phyloP scores from a whole-genome alignment of 2,797 vertebrate species.

The Siniperca scherzeri region DNA sequence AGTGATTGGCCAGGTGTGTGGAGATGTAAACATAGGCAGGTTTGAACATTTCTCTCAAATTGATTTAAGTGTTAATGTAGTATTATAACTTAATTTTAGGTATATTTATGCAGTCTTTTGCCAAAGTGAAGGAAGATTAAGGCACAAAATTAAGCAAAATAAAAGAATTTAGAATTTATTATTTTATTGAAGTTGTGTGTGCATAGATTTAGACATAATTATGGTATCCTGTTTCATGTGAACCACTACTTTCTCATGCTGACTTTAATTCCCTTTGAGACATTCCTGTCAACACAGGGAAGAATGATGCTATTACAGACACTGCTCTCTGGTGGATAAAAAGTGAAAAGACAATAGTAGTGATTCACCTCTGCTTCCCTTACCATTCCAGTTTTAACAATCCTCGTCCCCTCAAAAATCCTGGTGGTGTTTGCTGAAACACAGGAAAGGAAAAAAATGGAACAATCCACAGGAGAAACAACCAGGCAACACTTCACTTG shows the following conservation, averaged over 20 bases:
- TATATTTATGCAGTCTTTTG: background rate
- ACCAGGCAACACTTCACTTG: background rate
- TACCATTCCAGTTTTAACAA: conserved; percentile 99
- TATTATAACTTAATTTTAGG: background rate
- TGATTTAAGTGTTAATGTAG: background rate
- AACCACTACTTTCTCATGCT: background rate
- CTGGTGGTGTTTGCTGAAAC: conserved; percentile 94
- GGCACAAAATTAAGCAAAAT: no score
- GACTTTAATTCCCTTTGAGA: background rate
- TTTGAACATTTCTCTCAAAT: background rate
- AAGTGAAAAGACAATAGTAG: conserved; percentile 11
- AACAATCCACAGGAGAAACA: background rate
- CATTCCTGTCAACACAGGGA: background rate
- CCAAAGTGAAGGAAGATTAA: background rate
- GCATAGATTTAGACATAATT: background rate
- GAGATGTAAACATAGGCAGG: background rate
- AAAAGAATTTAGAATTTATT: background rate
- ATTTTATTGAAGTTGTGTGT: background rate
- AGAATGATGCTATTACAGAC: conserved; percentile 12
- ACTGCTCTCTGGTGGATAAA: conserved; percentile 76
- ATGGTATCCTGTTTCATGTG: background rate
- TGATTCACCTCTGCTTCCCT: conserved; percentile 63
- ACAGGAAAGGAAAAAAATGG: background rate
- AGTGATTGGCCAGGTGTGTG: no score
- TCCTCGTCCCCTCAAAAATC: conserved; percentile 97